Conservation (phyloP, 2,113 vertebrate species). For the Vimba vimba region DNA sequence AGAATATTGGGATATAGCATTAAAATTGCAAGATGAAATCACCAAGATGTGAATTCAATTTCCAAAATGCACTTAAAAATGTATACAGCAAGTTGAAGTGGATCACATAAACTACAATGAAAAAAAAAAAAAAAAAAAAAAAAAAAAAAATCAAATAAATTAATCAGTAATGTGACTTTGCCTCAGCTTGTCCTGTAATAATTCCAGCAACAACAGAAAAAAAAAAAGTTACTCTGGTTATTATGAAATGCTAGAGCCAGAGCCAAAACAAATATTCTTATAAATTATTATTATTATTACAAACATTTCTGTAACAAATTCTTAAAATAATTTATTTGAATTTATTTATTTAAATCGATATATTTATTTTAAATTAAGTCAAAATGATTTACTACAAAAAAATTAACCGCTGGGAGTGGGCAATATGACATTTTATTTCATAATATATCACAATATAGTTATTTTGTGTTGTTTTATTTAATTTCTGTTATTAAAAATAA, state of each 20-base stretch:
- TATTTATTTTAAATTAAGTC: not conserved
- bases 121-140: not conserved
- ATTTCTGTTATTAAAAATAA: no score
- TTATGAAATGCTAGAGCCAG: not conserved
- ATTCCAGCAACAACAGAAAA: not conserved
- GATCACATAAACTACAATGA: not conserved
- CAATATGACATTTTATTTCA: no score
- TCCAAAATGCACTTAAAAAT: not conserved
- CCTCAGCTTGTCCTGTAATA: not conserved
- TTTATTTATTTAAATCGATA: not conserved
- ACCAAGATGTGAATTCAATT: not conserved
- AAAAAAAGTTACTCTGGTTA: not conserved
- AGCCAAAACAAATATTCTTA: not conserved
- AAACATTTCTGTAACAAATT: not conserved
- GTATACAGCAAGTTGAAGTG: not conserved
- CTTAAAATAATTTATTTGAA: not conserved
- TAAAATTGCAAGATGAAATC: not conserved
- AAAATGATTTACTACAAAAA: not conserved
- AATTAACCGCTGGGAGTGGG: not conserved
- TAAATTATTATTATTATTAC: not conserved
- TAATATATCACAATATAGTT: no score
- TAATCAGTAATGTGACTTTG: not conserved
- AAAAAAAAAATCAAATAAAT: not conserved
- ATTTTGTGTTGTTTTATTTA: no score
- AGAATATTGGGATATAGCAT: not conserved